Evolutionary conservation across 2,888 invertebrate genomes (phyloP).

Genomic region (Mantis religiosa): DNA sequence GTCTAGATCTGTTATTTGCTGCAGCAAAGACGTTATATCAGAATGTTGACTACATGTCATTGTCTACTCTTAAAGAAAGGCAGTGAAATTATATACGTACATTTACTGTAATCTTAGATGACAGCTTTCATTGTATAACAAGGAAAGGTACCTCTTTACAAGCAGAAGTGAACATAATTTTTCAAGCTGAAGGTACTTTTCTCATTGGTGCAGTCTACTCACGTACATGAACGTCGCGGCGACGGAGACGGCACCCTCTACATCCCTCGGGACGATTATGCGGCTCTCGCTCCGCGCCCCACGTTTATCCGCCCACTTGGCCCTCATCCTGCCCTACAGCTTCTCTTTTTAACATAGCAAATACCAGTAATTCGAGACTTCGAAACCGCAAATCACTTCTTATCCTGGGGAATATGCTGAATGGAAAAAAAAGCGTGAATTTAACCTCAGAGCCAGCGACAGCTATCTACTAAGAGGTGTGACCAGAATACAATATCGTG

Average conservation of each 20-base stretch:
- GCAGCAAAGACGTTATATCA: too few relatives aligned
- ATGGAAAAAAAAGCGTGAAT: background rate
- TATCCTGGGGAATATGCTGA: background rate
- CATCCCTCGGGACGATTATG: background rate
- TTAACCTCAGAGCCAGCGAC: background rate
- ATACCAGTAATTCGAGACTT: slow-evolving; percentile 4
- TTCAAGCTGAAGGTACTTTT: background rate
- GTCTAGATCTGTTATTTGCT: too few relatives aligned
- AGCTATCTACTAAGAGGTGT: too few relatives aligned
- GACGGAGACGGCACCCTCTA: background rate
- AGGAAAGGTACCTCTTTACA: background rate
- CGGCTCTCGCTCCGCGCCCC: background rate
- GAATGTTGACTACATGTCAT: too few relatives aligned
- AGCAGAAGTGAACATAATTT: background rate
- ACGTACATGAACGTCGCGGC: background rate
- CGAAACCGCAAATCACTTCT: background rate
- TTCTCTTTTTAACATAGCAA: background rate
- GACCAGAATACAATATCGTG: too few relatives aligned
- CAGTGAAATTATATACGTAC: too few relatives aligned
- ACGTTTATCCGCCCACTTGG: background rate
- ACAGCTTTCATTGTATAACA: too few relatives aligned
- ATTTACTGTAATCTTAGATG: too few relatives aligned
- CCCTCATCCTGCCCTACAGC: background rate
- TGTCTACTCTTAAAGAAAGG: too few relatives aligned
- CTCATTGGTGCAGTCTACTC: background rate